These are phyloP conservation scores for Palythoa heliodiscus DNA, from an alignment of 92 coral and sea anemone genomes.

Conservation along the genomic window DNA sequence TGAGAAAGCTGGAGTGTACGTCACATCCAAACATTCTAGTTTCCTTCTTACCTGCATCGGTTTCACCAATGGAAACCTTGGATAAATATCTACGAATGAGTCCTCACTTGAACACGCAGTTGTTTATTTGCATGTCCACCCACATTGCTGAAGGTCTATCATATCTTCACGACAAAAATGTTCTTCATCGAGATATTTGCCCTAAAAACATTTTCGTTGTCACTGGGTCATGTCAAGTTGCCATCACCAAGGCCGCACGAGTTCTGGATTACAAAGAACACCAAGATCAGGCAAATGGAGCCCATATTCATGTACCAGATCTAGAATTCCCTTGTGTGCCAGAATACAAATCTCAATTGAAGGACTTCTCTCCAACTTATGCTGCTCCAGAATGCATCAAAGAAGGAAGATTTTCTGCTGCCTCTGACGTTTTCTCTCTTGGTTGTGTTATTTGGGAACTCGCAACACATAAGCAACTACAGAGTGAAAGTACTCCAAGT, in stretches of 20 bases:
- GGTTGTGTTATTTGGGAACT: neutral
- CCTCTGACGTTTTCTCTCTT: conserved; percentile 1
- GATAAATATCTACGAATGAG: too few species aligned
- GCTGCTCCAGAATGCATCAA: conserved; percentile 15
- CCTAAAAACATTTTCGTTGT: neutral
- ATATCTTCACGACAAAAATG: neutral
- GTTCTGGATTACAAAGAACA: conserved; percentile 11
- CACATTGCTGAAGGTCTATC: neutral
- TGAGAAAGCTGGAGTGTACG: conserved; percentile 17
- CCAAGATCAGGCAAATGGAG: neutral
- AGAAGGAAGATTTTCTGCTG: conserved; percentile 10
- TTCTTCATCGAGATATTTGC: conserved; percentile 6
- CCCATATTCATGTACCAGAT: conserved; percentile 9
- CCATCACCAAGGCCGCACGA: conserved; percentile 19
- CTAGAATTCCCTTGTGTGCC: neutral
- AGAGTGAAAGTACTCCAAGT: neutral
- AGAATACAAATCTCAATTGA: neutral
- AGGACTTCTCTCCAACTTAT: neutral
- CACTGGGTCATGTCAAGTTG: neutral
- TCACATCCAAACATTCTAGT: too few species aligned
- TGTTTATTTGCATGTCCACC: too few species aligned
- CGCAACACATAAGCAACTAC: neutral
- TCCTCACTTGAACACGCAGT: too few species aligned
- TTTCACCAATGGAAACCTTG: too few species aligned
- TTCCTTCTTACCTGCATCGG: too few species aligned